These are phyloP conservation scores for Lucifuga dentata DNA, from an alignment of 2,113 vertebrate species.

Conservation along the genomic window DNA sequence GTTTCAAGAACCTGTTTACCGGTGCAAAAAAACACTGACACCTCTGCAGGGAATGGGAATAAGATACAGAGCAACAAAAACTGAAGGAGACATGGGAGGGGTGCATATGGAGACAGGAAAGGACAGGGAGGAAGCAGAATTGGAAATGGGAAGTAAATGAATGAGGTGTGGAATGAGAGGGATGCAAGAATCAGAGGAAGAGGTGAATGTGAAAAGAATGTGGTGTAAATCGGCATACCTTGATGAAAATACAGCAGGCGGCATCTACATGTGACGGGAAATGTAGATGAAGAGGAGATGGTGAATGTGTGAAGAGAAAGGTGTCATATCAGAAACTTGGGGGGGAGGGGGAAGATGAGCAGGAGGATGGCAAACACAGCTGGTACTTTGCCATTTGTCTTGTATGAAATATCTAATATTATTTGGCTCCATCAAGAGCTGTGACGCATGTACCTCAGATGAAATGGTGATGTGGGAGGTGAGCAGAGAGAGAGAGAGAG, in stretches of 20 bases:
- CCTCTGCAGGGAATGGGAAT: too few species aligned
- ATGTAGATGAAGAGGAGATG: slow-evolving; percentile 22
- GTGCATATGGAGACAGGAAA: too few species aligned
- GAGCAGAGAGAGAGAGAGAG: not conserved
- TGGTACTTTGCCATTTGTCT: slow-evolving; percentile 19
- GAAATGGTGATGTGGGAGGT: slow-evolving; percentile 39
- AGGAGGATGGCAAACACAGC: slow-evolving; percentile 15
- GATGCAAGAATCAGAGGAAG: not conserved
- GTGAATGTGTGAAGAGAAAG: not conserved
- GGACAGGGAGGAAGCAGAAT: too few species aligned
- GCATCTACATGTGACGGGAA: not conserved
- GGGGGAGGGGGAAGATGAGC: slow-evolving; percentile 22
- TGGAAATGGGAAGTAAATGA: not conserved
- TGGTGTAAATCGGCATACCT: slow-evolving; percentile 23
- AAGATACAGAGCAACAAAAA: too few species aligned
- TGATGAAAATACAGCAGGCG: slow-evolving; percentile 4
- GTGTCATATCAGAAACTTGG: slow-evolving; percentile 16
- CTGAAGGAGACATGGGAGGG: too few species aligned
- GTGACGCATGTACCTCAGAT: slow-evolving; percentile 40
- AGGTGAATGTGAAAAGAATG: slow-evolving; percentile 20
- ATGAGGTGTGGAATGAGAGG: not conserved
- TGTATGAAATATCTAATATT: slow-evolving; percentile 23
- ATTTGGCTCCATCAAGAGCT: slow-evolving; percentile 26
- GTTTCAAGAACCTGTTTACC: too few species aligned
- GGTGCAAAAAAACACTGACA: too few species aligned